Base-by-base conservation (phyloP, 2,797 vertebrate genomes). In the Spondyliosoma cantharus region DNA sequence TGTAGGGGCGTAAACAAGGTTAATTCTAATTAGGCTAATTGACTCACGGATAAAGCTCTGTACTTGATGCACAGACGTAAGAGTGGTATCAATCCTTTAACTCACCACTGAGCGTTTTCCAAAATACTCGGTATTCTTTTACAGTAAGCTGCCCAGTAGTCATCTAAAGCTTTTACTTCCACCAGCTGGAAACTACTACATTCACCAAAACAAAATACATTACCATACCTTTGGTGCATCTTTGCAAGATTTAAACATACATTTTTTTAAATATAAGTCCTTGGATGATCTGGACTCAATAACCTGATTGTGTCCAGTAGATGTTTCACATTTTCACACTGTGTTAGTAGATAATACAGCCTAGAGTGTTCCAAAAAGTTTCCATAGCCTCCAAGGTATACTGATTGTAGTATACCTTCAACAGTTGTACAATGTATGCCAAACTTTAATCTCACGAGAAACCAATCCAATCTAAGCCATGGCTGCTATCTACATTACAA, bases 401-500 rank as follows among this genome's bases (percentile, higher is more conserved):
- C 61, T 71, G 42, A 83, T 54, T 82, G 56, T 71, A 24, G 15
- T 50, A 45, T 73, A 63, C 43, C 52, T 66, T 27, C 29, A 80
- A 74, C 66, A 82, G 63, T n/a, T 83, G 67, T 22, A 37, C 15
- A 74, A 74, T 49, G 15, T n/a, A 69, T 37, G 76, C 70, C 54
- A 76, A 80, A 68, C 58, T 63, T 52, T 62, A 67, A 85, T 70
- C 37, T 52, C 46, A 67, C 73, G 70, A 73, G 15, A 1, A 73
- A 57, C 37, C 56, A 46, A 82, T 45, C 54, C n/a, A 15, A 56
- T 71, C 27, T 59, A 37, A 81, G 71, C 81, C 27, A 67, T 83
- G 76, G 53, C 24, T 82, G 54, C 46, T 22, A 85, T 83, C 58
- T 70, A 46, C 24, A 25, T 64, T 32, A 43, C 27, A 81, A 80